Evolutionary conservation across 2,888 invertebrate genomes (phyloP), one percentile per base, ranked within the genome.

Genomic region (Slavum lentiscoides): DNA sequence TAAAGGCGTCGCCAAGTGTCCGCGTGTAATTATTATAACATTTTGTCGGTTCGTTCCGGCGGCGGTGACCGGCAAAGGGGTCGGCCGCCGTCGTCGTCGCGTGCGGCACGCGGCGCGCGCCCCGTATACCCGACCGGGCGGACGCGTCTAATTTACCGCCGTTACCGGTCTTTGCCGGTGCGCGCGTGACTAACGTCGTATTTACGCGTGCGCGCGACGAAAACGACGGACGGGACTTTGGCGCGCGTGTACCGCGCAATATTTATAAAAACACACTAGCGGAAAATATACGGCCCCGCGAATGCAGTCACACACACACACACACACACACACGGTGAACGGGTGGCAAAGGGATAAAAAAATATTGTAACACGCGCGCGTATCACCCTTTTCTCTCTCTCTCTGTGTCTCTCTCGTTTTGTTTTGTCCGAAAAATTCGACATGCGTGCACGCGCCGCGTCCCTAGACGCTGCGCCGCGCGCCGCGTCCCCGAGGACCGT

Each of bases 401-500:
- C 30, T 30, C 30, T 30, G 2, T 30, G 2, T 30, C 30, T 30
- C 30, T 30, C 30, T 30, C 30, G 30, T 30, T 43, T 69, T 72
- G 37, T 59, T 43, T 59, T 72, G 58, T 15, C 17, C 55, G 58
- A 59, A 43, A 43, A 43, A 9, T 43, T 43, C 9, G 6, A 11
- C 53, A 15, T 6, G 62, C 1, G n/a, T 23, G 11, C 66, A 11
- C 66, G 64, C 30, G 2, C 1, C 37, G 64, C 37, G 37, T n/a
- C 66, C n/a, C 66, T 11, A 19, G n/a, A 39, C 62, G 19, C 37
- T 37, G 53, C 37, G 53, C 53, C 74, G 39, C 53, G 62, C 62
- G 13, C n/a, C n/a, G 64, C 37, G 53, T 64, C 74, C 74, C 64
- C 30, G 74, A 55, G 74, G 74, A 74, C 74, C 74, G 39, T 64